Evolutionary conservation across 2,888 invertebrate genomes (phyloP), one percentile per base, ranked within the genome.

Genomic region (Phrixothrix hirtus): DNA sequence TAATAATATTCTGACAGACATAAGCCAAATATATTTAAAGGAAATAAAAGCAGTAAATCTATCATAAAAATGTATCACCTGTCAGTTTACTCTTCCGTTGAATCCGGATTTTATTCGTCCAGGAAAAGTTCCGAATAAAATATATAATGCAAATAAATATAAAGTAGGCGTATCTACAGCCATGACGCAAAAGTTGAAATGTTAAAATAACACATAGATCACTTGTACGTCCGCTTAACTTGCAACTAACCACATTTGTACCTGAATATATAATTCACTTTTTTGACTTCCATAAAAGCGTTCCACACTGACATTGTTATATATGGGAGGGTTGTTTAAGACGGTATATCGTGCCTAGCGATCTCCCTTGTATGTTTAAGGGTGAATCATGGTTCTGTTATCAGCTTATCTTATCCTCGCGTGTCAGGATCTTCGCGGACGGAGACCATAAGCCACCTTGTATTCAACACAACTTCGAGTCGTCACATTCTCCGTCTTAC

Each of bases 401-500:
- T 65, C 64, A 61, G 63, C 59, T 62, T 64, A 65, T 65, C 66
- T 65, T 61, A 64, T 62, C 61, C 58, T 65, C 56, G 66, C 66
- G 66, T 66, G 65, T 63, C 59, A 58, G 58, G 59, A 64, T 66
- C 60, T 63, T 60, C 59, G 55, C 59, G 55, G 54, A 59, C 55
- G 52, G 51, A 61, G 58, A 51, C 58, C 58, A 50, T 61, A 62
- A 61, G 60, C 65, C 58, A 63, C 62, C 60, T 62, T 56, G 39
- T 47, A 58, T 44, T 57, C 53, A 51, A 57, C 42, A 29, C 35
- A 32, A 13, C 13, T 34, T 30, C 11, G 37, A 38, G 34, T 47
- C 47, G 37, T 37, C 27, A 30, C 16, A 25, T 34, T 21, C 17
- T 35, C 17, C 11, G 21, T 48, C 48, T 48, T 41, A 10, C 29